phyloP scores from a whole-genome alignment of 1,140 invertebrate genomes.

The Panagrolaimus sp. region DNA sequence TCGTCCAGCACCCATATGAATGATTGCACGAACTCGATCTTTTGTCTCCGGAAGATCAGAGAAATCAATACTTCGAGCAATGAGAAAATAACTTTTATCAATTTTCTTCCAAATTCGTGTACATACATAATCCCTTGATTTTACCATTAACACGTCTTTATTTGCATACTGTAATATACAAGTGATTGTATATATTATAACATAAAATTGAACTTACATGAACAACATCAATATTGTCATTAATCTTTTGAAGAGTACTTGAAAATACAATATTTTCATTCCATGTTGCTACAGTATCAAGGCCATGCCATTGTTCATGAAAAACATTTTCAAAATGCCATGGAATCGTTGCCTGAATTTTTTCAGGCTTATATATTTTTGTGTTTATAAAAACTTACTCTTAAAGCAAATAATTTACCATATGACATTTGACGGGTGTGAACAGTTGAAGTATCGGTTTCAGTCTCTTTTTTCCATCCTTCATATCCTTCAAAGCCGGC shows the following conservation, averaged over 20 bases:
- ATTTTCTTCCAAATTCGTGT: neutral
- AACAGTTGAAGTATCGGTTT: neutral
- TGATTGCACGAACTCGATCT: neutral
- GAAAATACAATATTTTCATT: constrained; percentile 8
- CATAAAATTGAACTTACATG: neutral
- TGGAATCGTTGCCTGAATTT: neutral
- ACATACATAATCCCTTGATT: neutral
- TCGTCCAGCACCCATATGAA: constrained; percentile 3
- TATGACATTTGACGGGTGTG: neutral
- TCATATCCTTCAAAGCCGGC: neutral
- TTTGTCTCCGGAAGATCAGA: neutral
- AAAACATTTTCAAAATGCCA: neutral
- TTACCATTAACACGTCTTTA: neutral
- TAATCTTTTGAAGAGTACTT: neutral
- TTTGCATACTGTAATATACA: neutral
- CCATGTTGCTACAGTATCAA: neutral
- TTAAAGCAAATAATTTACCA: neutral
- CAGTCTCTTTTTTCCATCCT: neutral
- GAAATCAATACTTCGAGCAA: constrained; percentile 2
- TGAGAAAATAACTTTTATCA: neutral
- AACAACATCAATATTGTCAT: constrained; percentile 1
- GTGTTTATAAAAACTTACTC: no score
- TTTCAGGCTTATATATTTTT: no score
- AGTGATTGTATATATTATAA: neutral
- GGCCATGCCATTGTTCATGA: neutral